A percentile compares a stretch with the other conserved stretches of the same genome.
Conservation (phyloP, 2,113 vertebrate genomes). For the Xiphophorus hellerii region DNA sequence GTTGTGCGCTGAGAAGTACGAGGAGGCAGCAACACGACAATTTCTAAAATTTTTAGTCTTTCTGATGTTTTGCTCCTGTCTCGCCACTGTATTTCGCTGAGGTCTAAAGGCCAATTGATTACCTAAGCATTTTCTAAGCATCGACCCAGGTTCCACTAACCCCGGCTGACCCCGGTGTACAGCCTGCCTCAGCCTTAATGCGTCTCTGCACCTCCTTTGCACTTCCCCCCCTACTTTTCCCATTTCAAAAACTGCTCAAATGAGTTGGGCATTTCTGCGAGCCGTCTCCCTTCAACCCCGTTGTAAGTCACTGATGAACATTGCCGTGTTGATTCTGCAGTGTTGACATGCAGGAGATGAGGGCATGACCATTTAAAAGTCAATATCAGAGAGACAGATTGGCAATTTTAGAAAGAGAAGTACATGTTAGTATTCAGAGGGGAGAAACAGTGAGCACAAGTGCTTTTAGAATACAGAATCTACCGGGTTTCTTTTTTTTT, state of each 20-base stretch:
- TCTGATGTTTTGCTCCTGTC: conserved; percentile 34
- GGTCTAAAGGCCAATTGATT: conserved; percentile 70
- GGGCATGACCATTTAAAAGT: conserved; percentile 48
- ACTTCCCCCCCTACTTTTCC: neutral
- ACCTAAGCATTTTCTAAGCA: conserved; percentile 44
- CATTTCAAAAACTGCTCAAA: conserved; percentile 44
- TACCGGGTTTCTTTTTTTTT: neutral
- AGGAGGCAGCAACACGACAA: conserved; percentile 30
- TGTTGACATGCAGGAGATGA: conserved; percentile 43
- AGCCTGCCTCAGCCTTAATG: conserved; percentile 22
- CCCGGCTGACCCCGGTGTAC: conserved; percentile 44
- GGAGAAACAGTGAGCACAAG: conserved; percentile 13
- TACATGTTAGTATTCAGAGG: conserved; percentile 31
- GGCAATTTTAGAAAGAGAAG: conserved; percentile 44
- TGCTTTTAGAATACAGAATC: neutral
- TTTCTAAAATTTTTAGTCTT: conserved; percentile 36
- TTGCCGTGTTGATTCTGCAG: conserved; percentile 18
- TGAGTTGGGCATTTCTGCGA: conserved; percentile 26
- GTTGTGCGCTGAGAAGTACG: conserved; percentile 55
- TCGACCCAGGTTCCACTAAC: conserved; percentile 52
- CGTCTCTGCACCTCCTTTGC: neutral
- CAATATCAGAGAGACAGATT: conserved; percentile 53
- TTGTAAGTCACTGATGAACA: conserved; percentile 35
- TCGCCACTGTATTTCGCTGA: conserved; percentile 39
- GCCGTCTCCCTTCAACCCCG: conserved; percentile 22